Conservation (phyloP, 2,888 invertebrate species). For the Caenorhabditis sp. region DNA sequence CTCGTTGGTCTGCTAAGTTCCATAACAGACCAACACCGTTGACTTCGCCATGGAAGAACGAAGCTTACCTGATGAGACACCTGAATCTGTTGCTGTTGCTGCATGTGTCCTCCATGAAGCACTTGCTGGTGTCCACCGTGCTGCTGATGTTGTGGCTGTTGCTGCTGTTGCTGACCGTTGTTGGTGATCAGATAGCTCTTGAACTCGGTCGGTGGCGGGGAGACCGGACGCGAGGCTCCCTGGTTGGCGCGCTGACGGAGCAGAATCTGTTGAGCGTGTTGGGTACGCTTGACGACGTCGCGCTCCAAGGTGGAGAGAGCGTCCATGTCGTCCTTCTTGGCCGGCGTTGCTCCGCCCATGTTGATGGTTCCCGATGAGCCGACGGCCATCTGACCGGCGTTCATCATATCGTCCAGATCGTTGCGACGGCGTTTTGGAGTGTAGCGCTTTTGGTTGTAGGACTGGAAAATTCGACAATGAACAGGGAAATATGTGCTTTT, state of each 20-base stretch:
- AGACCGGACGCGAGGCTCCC: slow-evolving; percentile 33
- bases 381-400: slow-evolving; percentile 60
- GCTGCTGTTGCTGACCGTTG: slow-evolving; percentile 37
- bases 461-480: slow-evolving; percentile 52
- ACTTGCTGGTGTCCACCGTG: slow-evolving; percentile 63
- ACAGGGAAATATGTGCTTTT: not conserved
- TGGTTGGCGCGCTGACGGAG: slow-evolving; percentile 51
- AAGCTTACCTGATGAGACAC: slow-evolving; percentile 62
- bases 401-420: slow-evolving; percentile 63
- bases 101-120: slow-evolving; percentile 66
- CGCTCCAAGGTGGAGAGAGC: slow-evolving; percentile 79
- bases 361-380: slow-evolving; percentile 59
- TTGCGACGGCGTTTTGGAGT: slow-evolving; percentile 81
- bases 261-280: slow-evolving; percentile 80
- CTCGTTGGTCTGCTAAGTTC: not conserved
- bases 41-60: no score
- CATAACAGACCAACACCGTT: not conserved
- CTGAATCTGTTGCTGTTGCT: slow-evolving; percentile 51
- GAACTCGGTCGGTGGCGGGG: slow-evolving; percentile 24
- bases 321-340: slow-evolving; percentile 77
- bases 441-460: slow-evolving; percentile 82
- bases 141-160: slow-evolving; percentile 33
- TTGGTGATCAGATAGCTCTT: slow-evolving; percentile 58
- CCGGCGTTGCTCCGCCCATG: slow-evolving; percentile 43
- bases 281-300: slow-evolving; percentile 81